Evolutionary conservation across 1,140 invertebrate genomes (phyloP).

Genomic region (Hycleus cichorii): DNA sequence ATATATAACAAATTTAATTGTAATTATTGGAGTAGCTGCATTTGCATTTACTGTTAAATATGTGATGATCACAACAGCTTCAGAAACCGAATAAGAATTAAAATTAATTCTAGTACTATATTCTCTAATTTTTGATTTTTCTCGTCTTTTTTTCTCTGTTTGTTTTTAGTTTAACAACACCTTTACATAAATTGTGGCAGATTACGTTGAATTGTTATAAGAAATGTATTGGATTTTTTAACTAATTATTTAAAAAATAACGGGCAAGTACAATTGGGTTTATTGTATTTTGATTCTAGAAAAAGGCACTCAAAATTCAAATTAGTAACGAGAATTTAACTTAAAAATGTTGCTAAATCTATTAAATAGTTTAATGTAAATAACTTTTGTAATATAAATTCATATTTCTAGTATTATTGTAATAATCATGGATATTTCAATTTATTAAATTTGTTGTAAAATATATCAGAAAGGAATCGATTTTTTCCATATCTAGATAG

Average conservation of each 20-base stretch:
- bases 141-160: conserved; percentile 4
- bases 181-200: conserved; percentile 1
- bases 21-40: conserved; percentile 74
- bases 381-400: conserved; percentile 11
- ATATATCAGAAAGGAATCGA: too few species aligned
- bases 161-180: conserved; percentile 6
- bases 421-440: not conserved
- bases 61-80: conserved; percentile 52
- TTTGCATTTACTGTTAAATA: conserved; percentile 84
- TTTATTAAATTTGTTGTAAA: too few species aligned
- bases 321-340: not conserved
- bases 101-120: not conserved
- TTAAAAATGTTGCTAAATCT: not conserved
- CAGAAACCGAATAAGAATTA: conserved; percentile 21
- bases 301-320: too few species aligned
- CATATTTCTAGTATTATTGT: conserved; percentile 13
- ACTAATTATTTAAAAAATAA: not conserved
- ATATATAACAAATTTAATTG: conserved; percentile 69
- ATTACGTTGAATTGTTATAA: conserved; percentile 5
- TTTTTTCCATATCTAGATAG: too few species aligned
- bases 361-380: conserved; percentile 8
- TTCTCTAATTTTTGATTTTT: not conserved
- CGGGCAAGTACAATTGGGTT: not conserved
- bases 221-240: conserved; percentile 9
- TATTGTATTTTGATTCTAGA: not conserved